A percentile compares a stretch with the other conserved stretches of the same genome.
Evolutionary conservation across 1,140 invertebrate species (phyloP).

Genomic region (Oreohelix idahoensis): DNA sequence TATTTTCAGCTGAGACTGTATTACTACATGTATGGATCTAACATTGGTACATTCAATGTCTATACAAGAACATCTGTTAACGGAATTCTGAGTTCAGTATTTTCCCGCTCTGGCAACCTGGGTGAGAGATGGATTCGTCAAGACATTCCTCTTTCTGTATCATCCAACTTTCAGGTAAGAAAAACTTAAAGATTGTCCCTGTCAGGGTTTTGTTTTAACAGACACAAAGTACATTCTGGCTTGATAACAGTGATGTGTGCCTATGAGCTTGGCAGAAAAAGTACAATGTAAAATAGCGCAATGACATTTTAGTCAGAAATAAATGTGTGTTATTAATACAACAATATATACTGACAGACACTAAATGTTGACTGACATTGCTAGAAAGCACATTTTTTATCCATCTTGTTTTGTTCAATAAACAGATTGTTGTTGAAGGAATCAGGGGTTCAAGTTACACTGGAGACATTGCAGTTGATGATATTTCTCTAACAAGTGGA

Average conservation of each 20-base stretch:
- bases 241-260: too few relatives aligned
- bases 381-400: too few relatives aligned
- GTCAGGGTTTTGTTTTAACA: too few relatives aligned
- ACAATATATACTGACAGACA: too few relatives aligned
- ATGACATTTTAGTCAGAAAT: too few relatives aligned
- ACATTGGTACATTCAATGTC: conserved; percentile 67
- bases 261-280: too few relatives aligned
- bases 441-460: conserved; percentile 73
- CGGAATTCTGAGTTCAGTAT: conserved; percentile 54
- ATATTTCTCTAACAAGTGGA: conserved; percentile 61
- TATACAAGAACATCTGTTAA: conserved; percentile 56
- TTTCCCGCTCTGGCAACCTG: conserved; percentile 57
- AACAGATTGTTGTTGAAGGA: conserved; percentile 83
- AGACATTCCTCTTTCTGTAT: conserved; percentile 56
- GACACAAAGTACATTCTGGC: too few relatives aligned
- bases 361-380: too few relatives aligned
- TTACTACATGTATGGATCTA: conserved; percentile 72
- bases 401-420: too few relatives aligned
- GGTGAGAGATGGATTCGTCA: conserved; percentile 65
- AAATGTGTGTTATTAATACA: too few relatives aligned
- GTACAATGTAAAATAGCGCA: too few relatives aligned
- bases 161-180: conserved; percentile 60
- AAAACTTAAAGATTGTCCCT: not conserved
- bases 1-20: conserved; percentile 62
- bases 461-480: conserved; percentile 71